These are phyloP conservation scores for Sciurus vulgaris DNA, from an alignment of 2,797 vertebrate genomes.

Conservation along the genomic window DNA sequence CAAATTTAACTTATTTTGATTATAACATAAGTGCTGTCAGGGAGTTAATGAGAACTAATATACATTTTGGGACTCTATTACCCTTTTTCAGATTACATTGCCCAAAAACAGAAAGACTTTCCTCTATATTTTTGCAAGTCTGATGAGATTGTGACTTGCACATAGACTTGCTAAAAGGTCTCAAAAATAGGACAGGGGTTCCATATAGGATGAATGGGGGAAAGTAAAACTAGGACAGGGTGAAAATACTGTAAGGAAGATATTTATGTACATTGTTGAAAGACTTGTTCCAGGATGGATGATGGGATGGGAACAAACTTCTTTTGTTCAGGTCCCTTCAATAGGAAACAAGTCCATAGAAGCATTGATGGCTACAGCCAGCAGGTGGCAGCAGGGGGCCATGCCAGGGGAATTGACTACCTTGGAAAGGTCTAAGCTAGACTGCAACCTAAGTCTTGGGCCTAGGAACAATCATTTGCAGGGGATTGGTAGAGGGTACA, in stretches of 20 bases:
- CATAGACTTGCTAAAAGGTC: not conserved
- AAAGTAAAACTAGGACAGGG: not conserved
- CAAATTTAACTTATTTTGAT: slow-evolving; percentile 59
- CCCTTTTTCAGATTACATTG: slow-evolving; percentile 30
- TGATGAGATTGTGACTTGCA: not conserved
- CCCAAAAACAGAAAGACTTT: slow-evolving; percentile 14
- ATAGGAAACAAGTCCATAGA: not conserved
- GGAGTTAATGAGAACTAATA: slow-evolving; percentile 34
- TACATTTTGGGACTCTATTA: not conserved
- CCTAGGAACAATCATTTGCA: not conserved
- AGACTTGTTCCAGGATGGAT: slow-evolving; percentile 2
- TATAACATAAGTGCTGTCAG: not conserved
- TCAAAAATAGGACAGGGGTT: not conserved
- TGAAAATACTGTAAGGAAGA: slow-evolving; percentile 20
- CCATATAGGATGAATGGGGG: too few species aligned
- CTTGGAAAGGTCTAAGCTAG: not conserved
- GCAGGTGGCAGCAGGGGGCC: slow-evolving; percentile 77
- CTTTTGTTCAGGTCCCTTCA: not conserved
- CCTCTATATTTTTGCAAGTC: slow-evolving; percentile 1
- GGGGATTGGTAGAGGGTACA: not conserved
- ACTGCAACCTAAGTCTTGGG: not conserved
- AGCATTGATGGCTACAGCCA: not conserved
- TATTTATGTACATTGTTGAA: not conserved
- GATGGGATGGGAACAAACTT: not conserved
- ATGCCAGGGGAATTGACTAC: not conserved